phyloP scores from a whole-genome alignment of 2,888 invertebrate species.

The Eupeodes latifasciatus region DNA sequence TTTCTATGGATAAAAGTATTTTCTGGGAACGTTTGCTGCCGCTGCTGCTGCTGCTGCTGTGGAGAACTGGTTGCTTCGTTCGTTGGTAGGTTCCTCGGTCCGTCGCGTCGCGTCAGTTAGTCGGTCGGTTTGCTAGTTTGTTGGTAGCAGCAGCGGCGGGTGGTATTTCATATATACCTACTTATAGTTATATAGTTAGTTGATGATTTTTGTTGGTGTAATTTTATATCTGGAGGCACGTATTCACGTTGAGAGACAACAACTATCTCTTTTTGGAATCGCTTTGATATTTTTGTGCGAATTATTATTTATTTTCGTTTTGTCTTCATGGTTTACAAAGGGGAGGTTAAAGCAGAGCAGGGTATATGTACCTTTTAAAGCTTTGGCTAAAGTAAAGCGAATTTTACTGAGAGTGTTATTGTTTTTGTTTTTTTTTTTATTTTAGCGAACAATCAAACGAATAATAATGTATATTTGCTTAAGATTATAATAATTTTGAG shows the following conservation, averaged over 20 bases:
- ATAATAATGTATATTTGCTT: slow-evolving; percentile 13
- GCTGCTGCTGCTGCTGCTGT: slow-evolving; percentile 44
- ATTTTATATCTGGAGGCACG: slow-evolving; percentile 52
- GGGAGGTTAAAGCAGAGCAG: not conserved
- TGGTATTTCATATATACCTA: not conserved
- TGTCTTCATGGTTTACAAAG: not conserved
- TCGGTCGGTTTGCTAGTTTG: slow-evolving; percentile 8
- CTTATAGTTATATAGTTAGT: not conserved
- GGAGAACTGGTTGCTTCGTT: slow-evolving; percentile 59
- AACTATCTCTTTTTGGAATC: slow-evolving; percentile 72
- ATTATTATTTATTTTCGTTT: slow-evolving; percentile 40
- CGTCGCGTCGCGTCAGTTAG: not conserved
- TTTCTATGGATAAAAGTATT: slow-evolving; percentile 8
- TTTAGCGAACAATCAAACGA: not conserved
- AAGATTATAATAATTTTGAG: slow-evolving; percentile 27
- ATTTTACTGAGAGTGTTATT: slow-evolving; percentile 9
- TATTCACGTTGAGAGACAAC: slow-evolving; percentile 64
- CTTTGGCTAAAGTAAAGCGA: slow-evolving; percentile 1
- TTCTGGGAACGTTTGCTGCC: slow-evolving; percentile 46
- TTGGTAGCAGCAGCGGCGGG: slow-evolving; percentile 6
- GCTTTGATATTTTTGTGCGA: slow-evolving; percentile 59
- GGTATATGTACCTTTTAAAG: not conserved
- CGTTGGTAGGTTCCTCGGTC: too few relatives aligned
- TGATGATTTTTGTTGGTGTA: slow-evolving; percentile 28
- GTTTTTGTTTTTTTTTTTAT: slow-evolving; percentile 2